Percentiles rank a stretch among this genome's conserved stretches.
Conservation (phyloP, 2,888 invertebrate genomes). For the Pecten maximus region DNA sequence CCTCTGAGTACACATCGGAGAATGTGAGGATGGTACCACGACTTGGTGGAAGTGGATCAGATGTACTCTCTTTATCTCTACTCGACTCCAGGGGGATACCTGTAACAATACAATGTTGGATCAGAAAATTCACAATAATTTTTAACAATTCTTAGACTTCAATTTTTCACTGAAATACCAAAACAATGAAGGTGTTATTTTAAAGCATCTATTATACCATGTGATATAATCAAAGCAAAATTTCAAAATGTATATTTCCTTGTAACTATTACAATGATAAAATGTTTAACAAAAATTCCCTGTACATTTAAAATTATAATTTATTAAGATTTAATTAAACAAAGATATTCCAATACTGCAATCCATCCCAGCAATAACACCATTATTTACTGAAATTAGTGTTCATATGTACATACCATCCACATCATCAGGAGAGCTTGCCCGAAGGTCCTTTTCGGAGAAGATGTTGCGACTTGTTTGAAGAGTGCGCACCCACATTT, state of each 20-base stretch:
- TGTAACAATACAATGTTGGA: conserved; percentile 40
- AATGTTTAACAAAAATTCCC: too few relatives aligned
- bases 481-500: conserved; percentile 78
- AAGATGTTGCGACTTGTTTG: conserved; percentile 74
- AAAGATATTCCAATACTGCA: too few relatives aligned
- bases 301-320: too few relatives aligned
- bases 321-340: too few relatives aligned
- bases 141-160: too few relatives aligned
- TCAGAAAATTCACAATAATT: background rate
- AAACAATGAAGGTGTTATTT: too few relatives aligned
- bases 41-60: conserved; percentile 66
- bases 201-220: too few relatives aligned
- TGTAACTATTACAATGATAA: too few relatives aligned
- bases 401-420: conserved; percentile 55
- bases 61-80: conserved; percentile 51
- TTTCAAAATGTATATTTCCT: too few relatives aligned
- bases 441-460: conserved; percentile 69
- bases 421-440: conserved; percentile 61
- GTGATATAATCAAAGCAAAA: too few relatives aligned
- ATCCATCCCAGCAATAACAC: too few relatives aligned
- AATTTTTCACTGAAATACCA: too few relatives aligned
- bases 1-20: conserved; percentile 70
- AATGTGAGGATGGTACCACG: conserved; percentile 72
- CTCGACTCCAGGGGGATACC: conserved; percentile 58
- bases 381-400: background rate